Evolutionary conservation across 2,797 vertebrate species (phyloP).

Genomic region (Podarcis siculus): DNA sequence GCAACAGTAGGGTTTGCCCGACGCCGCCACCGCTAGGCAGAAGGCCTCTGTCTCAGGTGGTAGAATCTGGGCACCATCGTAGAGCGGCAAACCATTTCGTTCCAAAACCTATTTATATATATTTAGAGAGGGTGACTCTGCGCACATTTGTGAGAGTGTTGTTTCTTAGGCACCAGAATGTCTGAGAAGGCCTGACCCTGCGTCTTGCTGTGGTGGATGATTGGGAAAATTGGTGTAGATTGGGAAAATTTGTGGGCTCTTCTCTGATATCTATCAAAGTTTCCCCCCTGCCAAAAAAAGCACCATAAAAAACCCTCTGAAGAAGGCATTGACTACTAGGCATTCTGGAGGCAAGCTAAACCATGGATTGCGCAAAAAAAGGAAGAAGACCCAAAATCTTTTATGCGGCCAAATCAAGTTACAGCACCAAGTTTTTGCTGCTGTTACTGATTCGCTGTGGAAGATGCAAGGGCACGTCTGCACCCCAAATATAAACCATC

Average conservation of each 20-base stretch:
- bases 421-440: neutral
- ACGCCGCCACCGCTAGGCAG: neutral
- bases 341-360: neutral
- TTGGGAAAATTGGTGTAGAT: neutral
- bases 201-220: too few species aligned
- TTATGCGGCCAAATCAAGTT: neutral
- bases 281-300: neutral
- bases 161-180: neutral
- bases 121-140: neutral
- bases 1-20: neutral
- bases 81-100: neutral
- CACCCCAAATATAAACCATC: neutral
- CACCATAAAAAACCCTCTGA: neutral
- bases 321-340: neutral
- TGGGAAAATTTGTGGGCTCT: neutral
- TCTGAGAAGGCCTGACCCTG: neutral
- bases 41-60: neutral
- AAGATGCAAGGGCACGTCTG: neutral
- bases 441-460: neutral
- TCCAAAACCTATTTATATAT: neutral
- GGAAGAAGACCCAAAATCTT: neutral
- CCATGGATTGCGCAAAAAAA: neutral
- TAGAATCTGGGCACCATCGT: neutral
- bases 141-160: neutral
- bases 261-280: neutral